These are phyloP conservation scores for Eulacestoma nigropectus DNA, from an alignment of 2,113 vertebrate species.

Conservation along the genomic window DNA sequence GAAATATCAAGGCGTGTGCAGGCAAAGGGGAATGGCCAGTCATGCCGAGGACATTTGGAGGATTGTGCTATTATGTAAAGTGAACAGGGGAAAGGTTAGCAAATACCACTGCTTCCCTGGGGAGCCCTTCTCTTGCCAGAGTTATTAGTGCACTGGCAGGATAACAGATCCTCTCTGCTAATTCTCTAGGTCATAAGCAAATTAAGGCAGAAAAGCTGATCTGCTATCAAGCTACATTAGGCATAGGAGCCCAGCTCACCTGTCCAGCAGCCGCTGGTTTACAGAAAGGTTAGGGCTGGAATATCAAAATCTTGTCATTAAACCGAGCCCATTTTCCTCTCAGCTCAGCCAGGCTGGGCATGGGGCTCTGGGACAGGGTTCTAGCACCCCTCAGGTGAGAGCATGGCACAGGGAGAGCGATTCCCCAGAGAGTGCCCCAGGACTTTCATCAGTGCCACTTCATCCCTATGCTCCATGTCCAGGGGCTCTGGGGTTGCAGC, in stretches of 20 bases:
- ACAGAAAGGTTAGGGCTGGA: neutral
- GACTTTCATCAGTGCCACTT: neutral
- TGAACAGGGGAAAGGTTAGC: neutral
- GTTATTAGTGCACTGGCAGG: neutral
- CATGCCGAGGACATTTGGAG: neutral
- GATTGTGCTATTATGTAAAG: slow-evolving; percentile 20
- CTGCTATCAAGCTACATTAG: neutral
- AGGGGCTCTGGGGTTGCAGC: neutral
- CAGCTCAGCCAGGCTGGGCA: neutral
- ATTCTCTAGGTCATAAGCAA: slow-evolving; percentile 37
- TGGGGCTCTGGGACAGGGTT: neutral
- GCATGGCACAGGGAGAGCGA: accelerated
- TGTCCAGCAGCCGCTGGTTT: neutral
- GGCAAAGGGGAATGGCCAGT: neutral
- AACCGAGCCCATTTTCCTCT: neutral
- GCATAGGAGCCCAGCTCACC: neutral
- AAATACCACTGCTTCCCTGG: slow-evolving; percentile 31
- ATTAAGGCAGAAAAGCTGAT: slow-evolving; percentile 34
- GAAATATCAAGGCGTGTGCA: neutral
- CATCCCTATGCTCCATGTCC: neutral
- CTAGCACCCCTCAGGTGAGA: neutral
- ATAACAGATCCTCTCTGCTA: neutral
- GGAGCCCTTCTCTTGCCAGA: slow-evolving; percentile 16
- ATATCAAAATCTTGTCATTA: neutral
- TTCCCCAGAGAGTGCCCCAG: neutral